phyloP scores from a whole-genome alignment of 2,797 vertebrate species.

The Neosilurus hyrtlii region DNA sequence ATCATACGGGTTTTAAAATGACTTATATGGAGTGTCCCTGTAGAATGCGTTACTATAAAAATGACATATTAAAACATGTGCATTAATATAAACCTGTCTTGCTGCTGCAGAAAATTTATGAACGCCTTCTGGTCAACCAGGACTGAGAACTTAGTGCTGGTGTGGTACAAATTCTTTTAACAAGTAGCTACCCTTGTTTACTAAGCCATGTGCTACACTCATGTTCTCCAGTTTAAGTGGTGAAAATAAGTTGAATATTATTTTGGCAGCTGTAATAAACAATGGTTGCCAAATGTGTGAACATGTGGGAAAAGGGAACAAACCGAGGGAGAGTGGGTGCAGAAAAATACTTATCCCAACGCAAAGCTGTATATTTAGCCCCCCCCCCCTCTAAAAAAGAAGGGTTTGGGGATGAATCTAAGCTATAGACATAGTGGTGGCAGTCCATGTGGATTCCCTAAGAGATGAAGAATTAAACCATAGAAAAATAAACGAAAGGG shows the following conservation, averaged over 20 bases:
- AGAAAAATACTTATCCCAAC: slow-evolving; percentile 6
- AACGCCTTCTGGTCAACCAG: background rate
- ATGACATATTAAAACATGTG: background rate
- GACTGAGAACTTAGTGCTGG: background rate
- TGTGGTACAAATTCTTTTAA: background rate
- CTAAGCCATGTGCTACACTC: background rate
- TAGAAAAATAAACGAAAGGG: background rate
- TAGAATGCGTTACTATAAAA: background rate
- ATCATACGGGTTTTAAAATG: background rate
- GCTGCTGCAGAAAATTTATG: background rate
- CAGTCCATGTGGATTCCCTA: background rate
- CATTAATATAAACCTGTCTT: background rate
- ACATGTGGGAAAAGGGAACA: slow-evolving; percentile 2
- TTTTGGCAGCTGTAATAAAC: slow-evolving; percentile 54
- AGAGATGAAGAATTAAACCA: slow-evolving; percentile 9
- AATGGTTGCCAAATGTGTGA: slow-evolving; percentile 11
- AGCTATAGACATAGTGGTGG: background rate
- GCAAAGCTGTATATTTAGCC: no score
- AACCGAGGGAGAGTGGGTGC: background rate
- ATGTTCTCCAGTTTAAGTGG: background rate
- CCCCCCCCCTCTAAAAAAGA: background rate
- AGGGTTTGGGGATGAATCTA: background rate
- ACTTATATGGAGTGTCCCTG: background rate
- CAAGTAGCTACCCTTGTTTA: background rate
- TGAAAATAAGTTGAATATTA: slow-evolving; percentile 47